Percentiles rank a stretch among this genome's conserved stretches.
These are phyloP conservation scores for Pantherophis vulpinus DNA, from an alignment of 2,797 vertebrate species.

Conservation along the genomic window DNA sequence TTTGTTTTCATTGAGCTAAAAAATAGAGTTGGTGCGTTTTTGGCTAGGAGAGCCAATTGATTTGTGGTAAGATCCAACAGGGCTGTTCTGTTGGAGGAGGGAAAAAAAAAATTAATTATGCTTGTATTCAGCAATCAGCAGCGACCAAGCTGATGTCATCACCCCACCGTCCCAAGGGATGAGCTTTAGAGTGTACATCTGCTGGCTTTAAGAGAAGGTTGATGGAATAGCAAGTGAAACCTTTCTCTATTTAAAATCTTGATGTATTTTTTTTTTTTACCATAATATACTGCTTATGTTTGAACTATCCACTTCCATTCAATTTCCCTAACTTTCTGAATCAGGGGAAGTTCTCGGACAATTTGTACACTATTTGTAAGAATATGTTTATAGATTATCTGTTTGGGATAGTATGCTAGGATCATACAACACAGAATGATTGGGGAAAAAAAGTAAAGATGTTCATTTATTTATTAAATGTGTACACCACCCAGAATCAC, in stretches of 20 bases:
- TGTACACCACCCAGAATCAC: no score
- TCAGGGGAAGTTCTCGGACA: no score
- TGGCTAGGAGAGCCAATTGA: conserved; percentile 84
- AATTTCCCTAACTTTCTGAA: neutral
- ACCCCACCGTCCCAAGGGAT: neutral
- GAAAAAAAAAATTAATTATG: conserved; percentile 87
- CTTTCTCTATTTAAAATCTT: neutral
- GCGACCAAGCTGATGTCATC: conserved; percentile 51
- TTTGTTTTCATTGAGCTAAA: conserved; percentile 92
- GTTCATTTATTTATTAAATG: no score
- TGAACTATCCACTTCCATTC: neutral
- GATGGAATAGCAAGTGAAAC: neutral
- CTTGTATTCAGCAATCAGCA: conserved; percentile 80
- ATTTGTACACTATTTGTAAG: neutral
- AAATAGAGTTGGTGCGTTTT: conserved; percentile 92
- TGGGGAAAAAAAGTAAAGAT: no score
- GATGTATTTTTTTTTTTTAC: neutral
- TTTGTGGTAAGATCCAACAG: conserved; percentile 83
- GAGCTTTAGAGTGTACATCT: neutral
- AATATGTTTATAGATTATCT: neutral
- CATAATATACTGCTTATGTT: neutral
- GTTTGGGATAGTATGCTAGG: no score
- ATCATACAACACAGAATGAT: no score
- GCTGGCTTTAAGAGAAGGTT: neutral
- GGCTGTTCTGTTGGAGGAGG: conserved; percentile 76